These are phyloP conservation scores for Drosophila sulfurigaster DNA, from an alignment of 1,140 invertebrate genomes.

Conservation along the genomic window DNA sequence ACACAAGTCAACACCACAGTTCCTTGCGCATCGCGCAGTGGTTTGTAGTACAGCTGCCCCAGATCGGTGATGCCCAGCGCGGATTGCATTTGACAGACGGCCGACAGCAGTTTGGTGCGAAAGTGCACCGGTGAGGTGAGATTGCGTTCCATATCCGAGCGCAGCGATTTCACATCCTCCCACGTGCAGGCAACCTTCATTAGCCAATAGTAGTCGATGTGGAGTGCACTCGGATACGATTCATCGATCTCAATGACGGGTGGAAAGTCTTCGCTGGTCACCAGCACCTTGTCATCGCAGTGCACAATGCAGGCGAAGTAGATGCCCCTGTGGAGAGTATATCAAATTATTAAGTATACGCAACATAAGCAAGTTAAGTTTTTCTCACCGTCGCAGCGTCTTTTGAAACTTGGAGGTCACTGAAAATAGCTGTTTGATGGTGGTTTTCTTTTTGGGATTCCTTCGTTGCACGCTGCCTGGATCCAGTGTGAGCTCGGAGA, in stretches of 20 bases:
- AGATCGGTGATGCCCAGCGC: constrained; percentile 94
- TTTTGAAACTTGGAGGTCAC: constrained; percentile 98
- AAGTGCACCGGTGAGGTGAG: constrained; percentile 95
- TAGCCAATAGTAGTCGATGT: constrained; percentile 98
- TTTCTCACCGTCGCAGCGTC: constrained; percentile 90
- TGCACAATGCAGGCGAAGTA: constrained; percentile 96
- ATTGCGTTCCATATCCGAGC: constrained; percentile 97
- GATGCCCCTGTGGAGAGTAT: constrained; percentile 88
- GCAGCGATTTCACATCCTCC: constrained; percentile 96
- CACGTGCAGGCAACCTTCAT: constrained; percentile 98
- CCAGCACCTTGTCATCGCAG: constrained; percentile 96
- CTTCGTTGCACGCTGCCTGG: constrained; percentile 88
- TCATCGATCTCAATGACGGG: constrained; percentile 99
- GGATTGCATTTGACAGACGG: constrained; percentile 96
- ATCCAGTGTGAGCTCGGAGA: constrained; percentile 86
- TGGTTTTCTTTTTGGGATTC: constrained; percentile 93
- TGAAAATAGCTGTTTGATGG: constrained; percentile 97
- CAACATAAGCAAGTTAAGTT: neutral
- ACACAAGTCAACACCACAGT: constrained; percentile 96
- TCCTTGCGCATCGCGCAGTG: constrained; percentile 93
- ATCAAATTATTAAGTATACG: neutral
- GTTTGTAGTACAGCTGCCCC: constrained; percentile 96
- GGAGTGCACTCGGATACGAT: constrained; percentile 95
- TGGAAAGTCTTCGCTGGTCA: constrained; percentile 98
- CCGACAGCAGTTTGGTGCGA: constrained; percentile 95